Base-by-base conservation (phyloP, 2,797 vertebrate species). In the Micropoecilia bifurca region DNA sequence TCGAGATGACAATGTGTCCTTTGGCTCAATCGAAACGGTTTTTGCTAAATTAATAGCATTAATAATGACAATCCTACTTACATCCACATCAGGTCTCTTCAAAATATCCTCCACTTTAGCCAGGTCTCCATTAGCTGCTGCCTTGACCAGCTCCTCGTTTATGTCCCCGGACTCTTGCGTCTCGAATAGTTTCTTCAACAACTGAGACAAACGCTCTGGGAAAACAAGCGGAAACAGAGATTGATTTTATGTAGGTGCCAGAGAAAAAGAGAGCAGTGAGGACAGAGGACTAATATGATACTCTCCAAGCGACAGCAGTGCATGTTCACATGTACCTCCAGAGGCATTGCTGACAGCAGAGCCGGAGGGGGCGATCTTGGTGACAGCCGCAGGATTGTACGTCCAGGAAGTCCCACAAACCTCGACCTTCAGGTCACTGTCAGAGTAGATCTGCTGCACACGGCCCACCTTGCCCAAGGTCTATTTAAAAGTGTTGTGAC, bases 351-450 rank as follows among this genome's bases (percentile, higher is more conserved):
- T 99, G 92, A 99, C 98, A 82, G 98, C 97, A 4, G 98, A 98
- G 87, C 98, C 98, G 48, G 98, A 97, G 66, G 99, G 98, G 55
- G 99, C 98, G 71, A 99, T 98, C 92, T 99, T 99, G 0, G 98
- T 99, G 92, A 99, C 99, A 84, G 99, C 99, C 55, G 98, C 97
- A 41, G 98, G 99, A 92, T 99, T 99, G 78, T 99, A 99, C 0
- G 99, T 99, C 99, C 99, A 99, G 74, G 98, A 99, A 6, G 99
- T 99, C 77, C 99, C 99, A 87, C 99, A 99, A 87, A 99, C 99
- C 93, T 99, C 99, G 45, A 99, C 99, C 90, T 99, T 99, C 92
- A 99, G 95, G 93, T 99, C 99, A 14, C 98, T 99, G 96, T 99
- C 99, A 63, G 98, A 99, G 95, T 99, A 99, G 92, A 99, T 99